Evolutionary conservation across 2,888 invertebrate species (phyloP).

Genomic region (Ormia ochracea): DNA sequence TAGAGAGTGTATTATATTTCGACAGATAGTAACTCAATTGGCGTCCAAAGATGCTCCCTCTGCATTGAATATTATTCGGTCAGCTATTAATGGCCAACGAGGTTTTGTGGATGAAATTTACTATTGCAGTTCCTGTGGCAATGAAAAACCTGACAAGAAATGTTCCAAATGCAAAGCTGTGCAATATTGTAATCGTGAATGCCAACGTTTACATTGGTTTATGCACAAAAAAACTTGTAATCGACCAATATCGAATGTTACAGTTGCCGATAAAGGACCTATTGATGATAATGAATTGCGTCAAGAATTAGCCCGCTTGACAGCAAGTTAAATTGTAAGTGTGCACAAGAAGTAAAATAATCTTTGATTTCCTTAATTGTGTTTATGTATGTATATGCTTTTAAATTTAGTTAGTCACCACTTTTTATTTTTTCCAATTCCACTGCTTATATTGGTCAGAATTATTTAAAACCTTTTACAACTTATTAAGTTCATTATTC

Average conservation of each 20-base stretch:
- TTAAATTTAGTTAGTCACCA: neutral
- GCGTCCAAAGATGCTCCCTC: conserved; percentile 84
- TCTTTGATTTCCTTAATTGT: conserved; percentile 13
- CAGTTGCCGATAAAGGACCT: conserved; percentile 65
- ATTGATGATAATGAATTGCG: conserved; percentile 69
- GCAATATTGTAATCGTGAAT: conserved; percentile 95
- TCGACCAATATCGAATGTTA: conserved; percentile 78
- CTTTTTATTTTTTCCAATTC: neutral
- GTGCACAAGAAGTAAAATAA: neutral
- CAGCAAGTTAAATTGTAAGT: conserved; percentile 59
- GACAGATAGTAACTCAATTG: conserved; percentile 86
- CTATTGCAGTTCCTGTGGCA: conserved; percentile 90
- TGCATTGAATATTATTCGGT: conserved; percentile 84
- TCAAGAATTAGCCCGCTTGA: conserved; percentile 68
- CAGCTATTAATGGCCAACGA: conserved; percentile 92
- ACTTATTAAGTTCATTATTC: conserved; percentile 37
- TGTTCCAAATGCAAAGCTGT: conserved; percentile 96
- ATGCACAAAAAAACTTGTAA: conserved; percentile 92
- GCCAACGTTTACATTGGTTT: conserved; percentile 95
- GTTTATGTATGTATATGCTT: neutral
- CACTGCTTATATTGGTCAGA: conserved; percentile 18
- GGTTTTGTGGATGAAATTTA: conserved; percentile 84
- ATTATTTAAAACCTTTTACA: conserved; percentile 36
- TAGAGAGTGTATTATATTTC: conserved; percentile 91
- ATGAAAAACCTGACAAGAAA: conserved; percentile 92